These are phyloP conservation scores for Ochropacha duplaris DNA, from an alignment of 2,888 invertebrate species.

Conservation along the genomic window DNA sequence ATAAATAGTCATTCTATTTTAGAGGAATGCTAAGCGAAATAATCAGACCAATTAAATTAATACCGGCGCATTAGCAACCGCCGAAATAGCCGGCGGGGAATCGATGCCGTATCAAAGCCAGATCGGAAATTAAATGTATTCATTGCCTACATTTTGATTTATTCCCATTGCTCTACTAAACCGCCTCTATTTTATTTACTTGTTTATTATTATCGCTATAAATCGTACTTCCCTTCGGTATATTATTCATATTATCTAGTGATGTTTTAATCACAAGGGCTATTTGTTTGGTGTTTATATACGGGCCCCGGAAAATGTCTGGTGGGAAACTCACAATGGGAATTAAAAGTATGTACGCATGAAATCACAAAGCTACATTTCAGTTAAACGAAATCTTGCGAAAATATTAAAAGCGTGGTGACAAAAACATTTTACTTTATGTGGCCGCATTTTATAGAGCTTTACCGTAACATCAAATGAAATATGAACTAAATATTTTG, in stretches of 20 bases:
- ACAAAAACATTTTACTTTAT: slow-evolving; percentile 22
- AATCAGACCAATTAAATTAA: slow-evolving; percentile 45
- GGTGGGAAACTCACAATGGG: slow-evolving; percentile 40
- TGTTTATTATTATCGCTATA: slow-evolving; percentile 8
- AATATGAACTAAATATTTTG: slow-evolving; percentile 38
- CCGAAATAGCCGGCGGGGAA: slow-evolving; percentile 40
- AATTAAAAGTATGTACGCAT: slow-evolving; percentile 41
- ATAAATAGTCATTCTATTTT: neutral
- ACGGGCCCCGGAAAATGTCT: slow-evolving; percentile 31
- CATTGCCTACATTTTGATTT: slow-evolving; percentile 60
- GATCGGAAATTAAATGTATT: slow-evolving; percentile 64
- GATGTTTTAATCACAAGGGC: slow-evolving; percentile 32
- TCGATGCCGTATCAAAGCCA: slow-evolving; percentile 49
- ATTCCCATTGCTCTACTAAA: slow-evolving; percentile 39
- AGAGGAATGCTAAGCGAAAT: neutral
- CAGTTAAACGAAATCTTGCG: slow-evolving; percentile 33
- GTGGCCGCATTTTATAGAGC: slow-evolving; percentile 7
- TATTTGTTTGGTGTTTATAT: slow-evolving; percentile 40
- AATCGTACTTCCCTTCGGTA: neutral
- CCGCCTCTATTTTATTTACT: slow-evolving; percentile 30
- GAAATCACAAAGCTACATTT: slow-evolving; percentile 45
- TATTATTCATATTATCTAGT: neutral
- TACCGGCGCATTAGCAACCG: slow-evolving; percentile 49
- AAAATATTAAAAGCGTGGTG: slow-evolving; percentile 34
- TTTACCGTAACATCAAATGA: slow-evolving; percentile 18